Evolutionary conservation across 2,888 invertebrate genomes (phyloP).

Genomic region (Agrilus biguttatus): DNA sequence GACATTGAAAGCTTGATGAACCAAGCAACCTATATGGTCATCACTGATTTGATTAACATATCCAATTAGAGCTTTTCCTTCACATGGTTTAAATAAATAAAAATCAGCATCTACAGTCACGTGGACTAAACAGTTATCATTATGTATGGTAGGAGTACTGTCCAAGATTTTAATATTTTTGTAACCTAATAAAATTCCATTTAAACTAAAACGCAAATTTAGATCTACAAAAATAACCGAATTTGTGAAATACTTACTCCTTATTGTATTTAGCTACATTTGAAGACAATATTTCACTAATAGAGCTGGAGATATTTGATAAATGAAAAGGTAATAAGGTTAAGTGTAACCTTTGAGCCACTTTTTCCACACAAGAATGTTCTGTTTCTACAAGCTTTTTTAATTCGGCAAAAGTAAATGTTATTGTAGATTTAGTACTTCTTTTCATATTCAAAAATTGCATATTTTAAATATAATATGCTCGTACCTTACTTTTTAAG

Average conservation of each 20-base stretch:
- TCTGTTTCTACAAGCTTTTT: slow-evolving; percentile 34
- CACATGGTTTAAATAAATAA: slow-evolving; percentile 49
- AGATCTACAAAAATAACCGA: no score
- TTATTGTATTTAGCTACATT: slow-evolving; percentile 46
- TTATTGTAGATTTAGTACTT: neutral
- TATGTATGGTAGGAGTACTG: slow-evolving; percentile 41
- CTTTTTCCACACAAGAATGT: slow-evolving; percentile 39
- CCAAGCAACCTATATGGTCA: slow-evolving; percentile 52
- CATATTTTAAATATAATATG: no score
- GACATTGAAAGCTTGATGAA: slow-evolving; percentile 57
- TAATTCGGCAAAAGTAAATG: neutral
- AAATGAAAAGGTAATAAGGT: slow-evolving; percentile 49
- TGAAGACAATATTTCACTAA: slow-evolving; percentile 42
- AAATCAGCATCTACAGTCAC: slow-evolving; percentile 55
- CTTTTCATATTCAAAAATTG: neutral
- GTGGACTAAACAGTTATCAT: slow-evolving; percentile 49
- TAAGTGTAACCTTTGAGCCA: slow-evolving; percentile 41
- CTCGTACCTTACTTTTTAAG: no score
- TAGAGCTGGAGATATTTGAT: slow-evolving; percentile 40
- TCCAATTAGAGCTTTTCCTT: slow-evolving; percentile 46
- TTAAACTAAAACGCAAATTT: slow-evolving; percentile 35
- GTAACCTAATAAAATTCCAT: slow-evolving; percentile 53
- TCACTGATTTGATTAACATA: slow-evolving; percentile 50
- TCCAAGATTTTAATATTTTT: slow-evolving; percentile 46
- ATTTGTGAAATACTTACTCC: slow-evolving; percentile 34